Base-by-base conservation (phyloP, 1,140 invertebrate genomes). In the Littorina saxatilis region DNA sequence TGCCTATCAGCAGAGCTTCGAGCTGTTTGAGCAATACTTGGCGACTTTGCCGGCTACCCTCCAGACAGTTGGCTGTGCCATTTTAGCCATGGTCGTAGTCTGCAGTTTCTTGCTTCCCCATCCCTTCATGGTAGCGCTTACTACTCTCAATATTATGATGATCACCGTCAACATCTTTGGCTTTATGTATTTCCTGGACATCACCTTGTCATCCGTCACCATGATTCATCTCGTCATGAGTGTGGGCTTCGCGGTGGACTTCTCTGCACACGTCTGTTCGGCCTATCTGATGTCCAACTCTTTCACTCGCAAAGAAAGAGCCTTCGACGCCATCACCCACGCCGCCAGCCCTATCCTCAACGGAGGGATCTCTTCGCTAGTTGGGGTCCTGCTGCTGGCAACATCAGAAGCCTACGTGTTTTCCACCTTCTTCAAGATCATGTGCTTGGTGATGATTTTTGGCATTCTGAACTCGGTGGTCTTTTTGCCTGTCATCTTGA, bases 171-270 rank as follows among this genome's bases (percentile, higher is more conserved):
- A 98, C 23, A 97, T 99, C 0, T 96, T 98, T 2, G 98, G 98
- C 0, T 99, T 99, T 92, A 98, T 99, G 96, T 95, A 97, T 0
- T 93, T 99, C 0, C 99, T 98, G 98, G 95, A 95, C 84, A 97
- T 99, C 0, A 98, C 97, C 89, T 93, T 99, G 50, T 98, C 99
- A 91, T 98, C 98, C 5, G 98, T 99, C 87, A 99, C 98, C 0
- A 99, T 99, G 98, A 99, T 99, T 55, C 99, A 99, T 88, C 94
- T 99, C 88, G n/a, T n/a, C n/a, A n/a, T n/a, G n/a, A n/a, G n/a
- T n/a, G 98, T 99, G 40, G 98, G 98, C 55, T 99, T 99, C 92
- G 98, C 97, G 2, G 97, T 99, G 0, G 98, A 99, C 96, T 99
- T 98, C 91, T 98, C 97, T 0, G 98, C 98, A 5, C 98, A 99